Evolutionary conservation across 2,113 vertebrate species (phyloP), one percentile per base, ranked within the genome.

Genomic region (Podarcis raffonei): DNA sequence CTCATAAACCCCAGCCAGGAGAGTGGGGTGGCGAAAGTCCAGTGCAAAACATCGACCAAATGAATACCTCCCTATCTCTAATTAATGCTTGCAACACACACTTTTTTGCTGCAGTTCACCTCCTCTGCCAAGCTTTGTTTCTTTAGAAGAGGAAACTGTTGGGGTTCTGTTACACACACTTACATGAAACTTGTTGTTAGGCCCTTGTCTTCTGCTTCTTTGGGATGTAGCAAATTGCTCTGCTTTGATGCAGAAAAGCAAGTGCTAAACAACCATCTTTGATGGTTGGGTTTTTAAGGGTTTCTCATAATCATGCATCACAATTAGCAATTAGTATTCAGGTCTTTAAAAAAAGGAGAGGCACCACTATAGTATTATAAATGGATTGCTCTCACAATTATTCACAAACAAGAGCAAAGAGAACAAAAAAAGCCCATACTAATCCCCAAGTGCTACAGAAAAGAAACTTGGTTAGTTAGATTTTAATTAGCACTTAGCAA

Each of bases 271-370:
- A 91, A 85, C 35, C 68, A 62, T 91, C 35, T 92, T 83, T 87
- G 27, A 42, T 84, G 69, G 35, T 87, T 23, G 32, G 72, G 87
- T 16, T 6, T 90, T 94, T 90, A 75, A 84, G 86, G 84, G 84
- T 57, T 87, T 83, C 85, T 86, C 90, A 91, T 87, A 81, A 71
- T 18, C 86, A 87, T 59, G 5, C 92, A 89, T 39, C 48, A 91
- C 87, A 93, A 94, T 89, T 87, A 89, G 65, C 72, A 91, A 94
- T 92, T 93, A 87, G 81, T 85, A 93, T 94, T 94, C 91, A 91
- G 76, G 5, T 92, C 69, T 90, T 53, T 11, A 53, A 12, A 53
- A 48, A 53, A 12, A 48, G 9, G 11, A 53, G 48, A 91, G 91
- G 89, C 59, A 90, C 69, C 59, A 68, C 75, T 86, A 68, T 6